Percentiles rank a stretch among this genome's conserved stretches.
phyloP scores from a whole-genome alignment of 2,113 vertebrate species.

The Notothenia coriiceps region DNA sequence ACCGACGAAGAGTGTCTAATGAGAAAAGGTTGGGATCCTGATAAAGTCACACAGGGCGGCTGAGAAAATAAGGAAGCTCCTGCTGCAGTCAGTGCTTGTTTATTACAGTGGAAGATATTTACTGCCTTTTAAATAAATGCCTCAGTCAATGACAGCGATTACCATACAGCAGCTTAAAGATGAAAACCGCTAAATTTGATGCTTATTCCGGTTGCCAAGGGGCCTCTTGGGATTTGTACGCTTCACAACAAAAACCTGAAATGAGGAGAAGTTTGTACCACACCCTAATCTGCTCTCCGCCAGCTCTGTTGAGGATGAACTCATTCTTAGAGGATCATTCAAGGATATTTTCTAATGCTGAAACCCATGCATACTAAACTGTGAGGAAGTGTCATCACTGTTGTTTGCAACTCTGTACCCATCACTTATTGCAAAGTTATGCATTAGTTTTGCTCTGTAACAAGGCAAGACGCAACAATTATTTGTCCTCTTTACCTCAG shows the following conservation, averaged over 20 bases:
- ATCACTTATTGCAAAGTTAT: constrained; percentile 7
- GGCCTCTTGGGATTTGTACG: constrained; percentile 22
- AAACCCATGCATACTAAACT: neutral
- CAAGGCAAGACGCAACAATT: constrained; percentile 11
- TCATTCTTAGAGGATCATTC: constrained; percentile 14
- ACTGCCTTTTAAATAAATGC: constrained; percentile 42
- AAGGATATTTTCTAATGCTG: neutral
- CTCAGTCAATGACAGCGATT: constrained; percentile 38
- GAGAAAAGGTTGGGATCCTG: constrained; percentile 59
- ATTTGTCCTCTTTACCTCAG: constrained; percentile 24
- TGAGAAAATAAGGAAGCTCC: constrained; percentile 21
- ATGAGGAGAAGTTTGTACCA: constrained; percentile 26
- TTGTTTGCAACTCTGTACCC: constrained; percentile 1
- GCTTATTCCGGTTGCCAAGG: constrained; percentile 20
- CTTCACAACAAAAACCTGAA: constrained; percentile 25
- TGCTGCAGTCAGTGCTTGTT: constrained; percentile 37
- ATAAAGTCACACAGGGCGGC: constrained; percentile 46
- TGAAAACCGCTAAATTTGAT: constrained; percentile 32
- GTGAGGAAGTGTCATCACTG: neutral
- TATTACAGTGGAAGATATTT: constrained; percentile 47
- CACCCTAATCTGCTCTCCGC: constrained; percentile 14
- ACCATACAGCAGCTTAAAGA: constrained; percentile 35
- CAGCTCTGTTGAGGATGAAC: constrained; percentile 10
- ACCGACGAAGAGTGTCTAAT: constrained; percentile 60
- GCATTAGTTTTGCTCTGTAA: constrained; percentile 6